A percentile compares a stretch with the other conserved stretches of the same genome.
These are phyloP conservation scores for Trissolcus brochymenae DNA, from an alignment of 2,888 invertebrate species.

Conservation along the genomic window DNA sequence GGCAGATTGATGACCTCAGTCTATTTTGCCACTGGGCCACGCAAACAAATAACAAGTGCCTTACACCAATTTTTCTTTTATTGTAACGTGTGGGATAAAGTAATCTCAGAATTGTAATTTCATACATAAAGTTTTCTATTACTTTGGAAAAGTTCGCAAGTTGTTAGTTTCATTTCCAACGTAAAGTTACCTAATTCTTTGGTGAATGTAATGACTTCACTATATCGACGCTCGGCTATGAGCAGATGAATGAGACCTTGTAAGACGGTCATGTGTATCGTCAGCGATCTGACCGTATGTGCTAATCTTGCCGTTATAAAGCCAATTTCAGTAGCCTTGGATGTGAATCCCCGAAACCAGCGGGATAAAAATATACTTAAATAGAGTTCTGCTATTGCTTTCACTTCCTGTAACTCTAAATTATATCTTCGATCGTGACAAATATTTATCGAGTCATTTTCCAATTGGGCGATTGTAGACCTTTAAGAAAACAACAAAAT, in stretches of 20 bases:
- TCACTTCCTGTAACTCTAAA: constrained; percentile 76
- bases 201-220: constrained; percentile 75
- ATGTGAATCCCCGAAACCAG: constrained; percentile 72
- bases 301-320: constrained; percentile 73
- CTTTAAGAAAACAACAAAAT: too few relatives aligned
- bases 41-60: too few relatives aligned
- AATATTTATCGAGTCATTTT: constrained; percentile 74
- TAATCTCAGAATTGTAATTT: too few relatives aligned
- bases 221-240: constrained; percentile 71
- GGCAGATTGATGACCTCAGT: too few relatives aligned
- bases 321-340: constrained; percentile 74
- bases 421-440: constrained; percentile 72
- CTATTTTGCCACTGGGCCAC: too few relatives aligned
- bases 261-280: constrained; percentile 69
- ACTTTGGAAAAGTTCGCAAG: too few relatives aligned
- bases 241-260: constrained; percentile 74
- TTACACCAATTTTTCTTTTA: too few relatives aligned
- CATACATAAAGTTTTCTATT: too few relatives aligned
- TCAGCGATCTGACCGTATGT: constrained; percentile 68
- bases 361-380: constrained; percentile 76
- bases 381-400: constrained; percentile 76
- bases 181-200: constrained; percentile 75
- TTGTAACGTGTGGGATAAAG: too few relatives aligned
- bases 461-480: constrained; percentile 68
- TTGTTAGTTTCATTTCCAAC: too few relatives aligned